Evolutionary conservation across 2,888 invertebrate genomes (phyloP).

Genomic region (Andrena marginata): DNA sequence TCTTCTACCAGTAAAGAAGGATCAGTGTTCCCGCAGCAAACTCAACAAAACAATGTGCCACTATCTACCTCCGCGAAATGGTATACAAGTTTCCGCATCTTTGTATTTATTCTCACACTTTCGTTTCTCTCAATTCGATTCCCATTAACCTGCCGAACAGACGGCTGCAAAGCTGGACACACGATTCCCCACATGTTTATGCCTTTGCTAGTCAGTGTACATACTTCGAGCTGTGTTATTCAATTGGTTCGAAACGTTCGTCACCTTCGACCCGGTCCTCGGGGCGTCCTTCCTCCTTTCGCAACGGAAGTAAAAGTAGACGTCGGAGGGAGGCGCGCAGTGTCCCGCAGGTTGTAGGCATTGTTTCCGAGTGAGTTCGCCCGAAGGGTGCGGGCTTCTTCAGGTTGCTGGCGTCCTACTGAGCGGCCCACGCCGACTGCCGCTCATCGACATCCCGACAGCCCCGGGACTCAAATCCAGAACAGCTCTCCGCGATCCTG

Average conservation of each 20-base stretch:
- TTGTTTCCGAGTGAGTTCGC: constrained; percentile 78
- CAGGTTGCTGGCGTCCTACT: constrained; percentile 84
- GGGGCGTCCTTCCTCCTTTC: constrained; percentile 45
- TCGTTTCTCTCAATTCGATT: no score
- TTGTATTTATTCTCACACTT: no score
- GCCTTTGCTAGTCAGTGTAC: no score
- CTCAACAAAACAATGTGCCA: no score
- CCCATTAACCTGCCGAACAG: no score
- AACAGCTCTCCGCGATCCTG: constrained; percentile 68
- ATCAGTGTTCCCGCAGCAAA: background rate
- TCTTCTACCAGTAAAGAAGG: background rate
- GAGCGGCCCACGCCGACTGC: constrained; percentile 84
- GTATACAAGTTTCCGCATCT: no score
- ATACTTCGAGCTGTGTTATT: background rate
- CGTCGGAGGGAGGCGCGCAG: constrained; percentile 58
- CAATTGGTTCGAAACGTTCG: background rate
- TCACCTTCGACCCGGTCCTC: constrained; percentile 58
- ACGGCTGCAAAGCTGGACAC: no score
- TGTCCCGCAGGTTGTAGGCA: constrained; percentile 75
- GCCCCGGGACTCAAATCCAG: constrained; percentile 79
- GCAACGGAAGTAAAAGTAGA: constrained; percentile 64
- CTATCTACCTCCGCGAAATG: no score
- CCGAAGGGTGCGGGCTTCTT: constrained; percentile 83
- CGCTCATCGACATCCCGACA: constrained; percentile 82
- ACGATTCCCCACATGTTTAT: no score